phyloP scores from a whole-genome alignment of 2,797 vertebrate genomes.

The Gambelia wislizenii region DNA sequence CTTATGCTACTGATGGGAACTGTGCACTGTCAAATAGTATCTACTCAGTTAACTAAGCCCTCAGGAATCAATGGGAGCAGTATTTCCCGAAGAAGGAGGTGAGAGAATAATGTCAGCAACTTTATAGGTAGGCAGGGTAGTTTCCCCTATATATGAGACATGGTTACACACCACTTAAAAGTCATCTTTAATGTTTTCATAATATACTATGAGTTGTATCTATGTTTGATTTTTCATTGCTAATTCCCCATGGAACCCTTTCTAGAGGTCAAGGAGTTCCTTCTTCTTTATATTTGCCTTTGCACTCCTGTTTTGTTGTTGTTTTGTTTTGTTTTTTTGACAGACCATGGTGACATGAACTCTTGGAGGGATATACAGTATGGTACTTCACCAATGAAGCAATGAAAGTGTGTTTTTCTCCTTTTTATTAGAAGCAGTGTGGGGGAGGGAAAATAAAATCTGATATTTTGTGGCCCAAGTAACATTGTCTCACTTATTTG shows the following conservation, averaged over 20 bases:
- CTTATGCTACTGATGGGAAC: constrained; percentile 97
- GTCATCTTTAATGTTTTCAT: neutral
- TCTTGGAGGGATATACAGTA: neutral
- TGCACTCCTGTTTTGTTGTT: too few relatives aligned
- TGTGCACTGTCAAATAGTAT: constrained; percentile 98
- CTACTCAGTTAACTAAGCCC: constrained; percentile 88
- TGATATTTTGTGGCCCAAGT: too few relatives aligned
- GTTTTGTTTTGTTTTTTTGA: neutral
- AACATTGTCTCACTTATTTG: neutral
- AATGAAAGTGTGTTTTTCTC: neutral
- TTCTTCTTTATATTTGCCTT: neutral
- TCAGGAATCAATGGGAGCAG: constrained; percentile 81
- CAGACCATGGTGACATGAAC: neutral
- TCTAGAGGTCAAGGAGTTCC: neutral
- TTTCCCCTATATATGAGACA: rapidly evolving
- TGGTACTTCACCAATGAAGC: neutral
- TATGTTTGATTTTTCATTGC: neutral
- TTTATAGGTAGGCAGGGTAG: neutral
- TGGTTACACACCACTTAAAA: neutral
- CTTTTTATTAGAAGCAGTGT: neutral
- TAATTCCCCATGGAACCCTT: neutral
- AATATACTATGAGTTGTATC: neutral
- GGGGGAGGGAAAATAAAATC: too few relatives aligned
- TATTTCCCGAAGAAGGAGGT: constrained; percentile 89
- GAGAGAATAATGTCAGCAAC: constrained; percentile 13